A percentile compares a stretch with the other conserved stretches of the same genome.
Conservation (phyloP, 2,797 vertebrate species). For the Gobionotothen gibberifrons region DNA sequence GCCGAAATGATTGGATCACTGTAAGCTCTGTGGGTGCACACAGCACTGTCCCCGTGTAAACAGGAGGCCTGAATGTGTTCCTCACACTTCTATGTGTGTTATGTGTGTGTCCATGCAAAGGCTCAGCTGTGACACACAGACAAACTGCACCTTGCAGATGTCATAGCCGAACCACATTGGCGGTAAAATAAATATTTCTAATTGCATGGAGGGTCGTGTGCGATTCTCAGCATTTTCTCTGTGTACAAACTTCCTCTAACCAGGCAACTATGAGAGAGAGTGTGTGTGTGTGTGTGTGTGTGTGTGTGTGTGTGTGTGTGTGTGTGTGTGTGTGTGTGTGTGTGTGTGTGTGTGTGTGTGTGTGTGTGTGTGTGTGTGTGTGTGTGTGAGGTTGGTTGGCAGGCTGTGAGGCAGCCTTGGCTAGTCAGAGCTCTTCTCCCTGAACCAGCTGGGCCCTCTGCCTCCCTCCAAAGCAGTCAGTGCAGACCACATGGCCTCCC, state of each 20-base stretch:
- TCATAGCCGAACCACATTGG: slow-evolving; percentile 53
- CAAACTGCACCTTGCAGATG: slow-evolving; percentile 56
- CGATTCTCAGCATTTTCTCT: slow-evolving; percentile 44
- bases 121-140: slow-evolving; percentile 49
- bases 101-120: slow-evolving; percentile 44
- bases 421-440: slow-evolving; percentile 76
- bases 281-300: not conserved
- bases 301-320: slow-evolving; percentile 55
- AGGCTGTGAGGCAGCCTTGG: slow-evolving; percentile 68
- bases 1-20: slow-evolving; percentile 75
- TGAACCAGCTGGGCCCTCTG: slow-evolving; percentile 83
- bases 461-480: slow-evolving; percentile 76
- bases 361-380: slow-evolving; percentile 32
- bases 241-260: slow-evolving; percentile 32
- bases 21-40: slow-evolving; percentile 71
- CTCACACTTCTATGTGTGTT: slow-evolving; percentile 47
- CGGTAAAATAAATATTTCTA: slow-evolving; percentile 65
- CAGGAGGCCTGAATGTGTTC: slow-evolving; percentile 67
- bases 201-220: slow-evolving; percentile 53
- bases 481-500: slow-evolving; percentile 78
- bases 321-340: slow-evolving; percentile 49
- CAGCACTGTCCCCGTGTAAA: slow-evolving; percentile 73
- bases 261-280: slow-evolving; percentile 57
- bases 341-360: slow-evolving; percentile 50
- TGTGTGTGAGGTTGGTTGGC: slow-evolving; percentile 76